Conservation (phyloP, 2,113 vertebrate species). For the Elachura formosa region DNA sequence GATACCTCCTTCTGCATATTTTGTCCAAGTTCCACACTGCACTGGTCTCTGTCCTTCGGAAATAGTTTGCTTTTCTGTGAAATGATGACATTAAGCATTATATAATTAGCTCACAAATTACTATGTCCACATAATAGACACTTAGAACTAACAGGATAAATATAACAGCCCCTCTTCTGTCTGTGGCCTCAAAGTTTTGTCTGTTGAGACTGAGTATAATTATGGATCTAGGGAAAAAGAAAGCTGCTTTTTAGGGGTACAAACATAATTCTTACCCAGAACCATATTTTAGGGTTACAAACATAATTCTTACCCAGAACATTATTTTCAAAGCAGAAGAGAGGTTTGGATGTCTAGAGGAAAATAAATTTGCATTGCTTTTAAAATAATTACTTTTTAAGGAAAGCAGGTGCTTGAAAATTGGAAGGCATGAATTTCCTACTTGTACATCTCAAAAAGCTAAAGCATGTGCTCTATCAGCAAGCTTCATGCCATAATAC, state of each 20-base stretch:
- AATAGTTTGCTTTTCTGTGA: slow-evolving; percentile 84
- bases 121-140: background rate
- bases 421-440: background rate
- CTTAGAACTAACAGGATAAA: background rate
- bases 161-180: background rate
- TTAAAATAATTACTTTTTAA: background rate
- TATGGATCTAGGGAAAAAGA: background rate
- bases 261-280: background rate
- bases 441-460: background rate
- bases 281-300: background rate
- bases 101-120: background rate
- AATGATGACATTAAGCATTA: slow-evolving; percentile 10
- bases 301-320: background rate
- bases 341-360: background rate
- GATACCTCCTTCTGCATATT: slow-evolving; percentile 91
- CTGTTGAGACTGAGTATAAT: background rate
- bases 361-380: background rate
- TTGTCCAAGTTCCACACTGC: slow-evolving; percentile 97
- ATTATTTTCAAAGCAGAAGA: background rate
- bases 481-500: rapidly evolving
- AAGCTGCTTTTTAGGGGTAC: background rate
- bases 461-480: background rate
- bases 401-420: background rate
- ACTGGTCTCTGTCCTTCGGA: slow-evolving; percentile 91
- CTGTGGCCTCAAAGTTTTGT: background rate